phyloP scores from a whole-genome alignment of 2,113 vertebrate species.

The Lycaon pictus region DNA sequence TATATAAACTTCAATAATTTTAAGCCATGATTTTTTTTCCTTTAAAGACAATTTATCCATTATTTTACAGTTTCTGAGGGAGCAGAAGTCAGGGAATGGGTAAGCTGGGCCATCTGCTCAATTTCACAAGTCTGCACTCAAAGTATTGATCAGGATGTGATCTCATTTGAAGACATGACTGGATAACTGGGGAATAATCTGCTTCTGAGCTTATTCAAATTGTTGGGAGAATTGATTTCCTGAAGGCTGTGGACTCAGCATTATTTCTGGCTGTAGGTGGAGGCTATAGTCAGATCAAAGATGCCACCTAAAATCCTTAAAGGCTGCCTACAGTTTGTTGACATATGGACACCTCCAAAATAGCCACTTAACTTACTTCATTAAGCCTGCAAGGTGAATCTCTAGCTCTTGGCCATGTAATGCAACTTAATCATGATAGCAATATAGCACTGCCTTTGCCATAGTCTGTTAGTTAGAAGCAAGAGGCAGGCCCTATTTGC shows the following conservation, averaged over 20 bases:
- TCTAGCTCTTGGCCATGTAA: not conserved
- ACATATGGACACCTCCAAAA: not conserved
- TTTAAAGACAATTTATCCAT: not conserved
- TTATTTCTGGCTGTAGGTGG: not conserved
- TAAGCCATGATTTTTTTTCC: not conserved
- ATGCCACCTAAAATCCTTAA: not conserved
- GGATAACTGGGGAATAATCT: not conserved
- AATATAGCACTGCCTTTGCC: not conserved
- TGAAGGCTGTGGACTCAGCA: not conserved
- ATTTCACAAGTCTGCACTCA: not conserved
- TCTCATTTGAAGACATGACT: not conserved
- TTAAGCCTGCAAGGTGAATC: not conserved
- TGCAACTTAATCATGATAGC: not conserved
- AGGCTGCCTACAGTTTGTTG: not conserved
- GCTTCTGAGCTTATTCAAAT: not conserved
- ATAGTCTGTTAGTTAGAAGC: not conserved
- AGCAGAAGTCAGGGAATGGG: not conserved
- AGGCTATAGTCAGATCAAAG: not conserved
- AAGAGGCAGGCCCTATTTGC: not conserved
- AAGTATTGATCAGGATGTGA: not conserved
- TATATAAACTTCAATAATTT: not conserved
- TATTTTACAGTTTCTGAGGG: not conserved
- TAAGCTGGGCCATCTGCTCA: not conserved
- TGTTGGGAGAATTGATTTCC: not conserved
- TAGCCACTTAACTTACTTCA: not conserved